Conservation (phyloP, 2,113 vertebrate genomes). For the Sapajus apella region DNA sequence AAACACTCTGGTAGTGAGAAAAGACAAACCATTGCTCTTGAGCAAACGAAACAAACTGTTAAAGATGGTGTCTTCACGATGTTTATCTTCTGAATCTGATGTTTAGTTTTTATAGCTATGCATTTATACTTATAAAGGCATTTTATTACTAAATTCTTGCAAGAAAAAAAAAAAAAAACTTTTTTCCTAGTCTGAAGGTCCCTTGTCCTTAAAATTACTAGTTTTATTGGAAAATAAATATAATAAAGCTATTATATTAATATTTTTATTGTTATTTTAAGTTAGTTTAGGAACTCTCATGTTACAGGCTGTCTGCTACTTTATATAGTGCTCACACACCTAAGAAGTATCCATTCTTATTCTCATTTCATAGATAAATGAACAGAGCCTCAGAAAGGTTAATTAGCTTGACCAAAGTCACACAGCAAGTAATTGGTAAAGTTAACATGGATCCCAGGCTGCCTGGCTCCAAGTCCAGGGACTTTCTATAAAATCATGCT, state of each 20-base stretch:
- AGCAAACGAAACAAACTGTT: neutral
- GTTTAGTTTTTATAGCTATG: neutral
- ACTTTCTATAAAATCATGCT: neutral
- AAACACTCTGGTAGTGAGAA: neutral
- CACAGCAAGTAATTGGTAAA: constrained; percentile 29
- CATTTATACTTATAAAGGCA: neutral
- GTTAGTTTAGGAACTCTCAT: neutral
- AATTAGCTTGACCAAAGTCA: constrained; percentile 58
- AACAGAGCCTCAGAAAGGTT: constrained; percentile 44
- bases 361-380: constrained; percentile 55
- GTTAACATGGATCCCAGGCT: neutral
- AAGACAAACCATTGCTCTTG: neutral
- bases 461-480: neutral
- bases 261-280: constrained; percentile 38
- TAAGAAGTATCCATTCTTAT: constrained; percentile 8
- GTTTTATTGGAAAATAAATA: constrained; percentile 30
- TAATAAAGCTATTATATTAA: neutral
- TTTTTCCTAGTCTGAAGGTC: neutral
- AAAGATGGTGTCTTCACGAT: neutral
- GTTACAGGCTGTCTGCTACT: neutral
- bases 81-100: neutral
- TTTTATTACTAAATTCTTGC: constrained; percentile 3
- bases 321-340: neutral
- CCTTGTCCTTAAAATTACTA: neutral
- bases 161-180: neutral